Base-by-base conservation (phyloP, 2,113 vertebrate species). In the Podilymbus podiceps region DNA sequence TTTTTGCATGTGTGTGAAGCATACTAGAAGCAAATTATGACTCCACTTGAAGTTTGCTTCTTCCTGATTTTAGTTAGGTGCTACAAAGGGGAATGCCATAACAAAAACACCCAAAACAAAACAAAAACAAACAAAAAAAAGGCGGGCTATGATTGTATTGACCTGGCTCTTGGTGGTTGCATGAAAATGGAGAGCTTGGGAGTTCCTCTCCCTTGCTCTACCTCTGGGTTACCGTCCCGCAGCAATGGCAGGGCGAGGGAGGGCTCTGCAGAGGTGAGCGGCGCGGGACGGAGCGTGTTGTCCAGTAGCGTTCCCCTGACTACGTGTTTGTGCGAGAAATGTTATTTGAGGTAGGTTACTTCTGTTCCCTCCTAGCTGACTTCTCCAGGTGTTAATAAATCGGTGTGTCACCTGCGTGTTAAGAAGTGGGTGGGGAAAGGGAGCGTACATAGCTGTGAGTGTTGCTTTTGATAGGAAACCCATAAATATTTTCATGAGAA, bases 231-330 rank as follows among this genome's bases (percentile, higher is more conserved):
- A 11, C 40, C 19, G 16, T 75, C 71, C 33, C 1, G 2, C 35
- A 53, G 71, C 30, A 60, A 23, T 12, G 73, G 23, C 50, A 52
- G 59, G 35, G 15, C 2, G 11, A 62, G n/a, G n/a, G 49, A 82
- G 35, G 60, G 49, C 21, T 72, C 60, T 15, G 38, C 60, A 47
- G 9, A 47, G 80, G 49, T 62, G 69, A 50, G 18, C 17, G 10
- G 59, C 0, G 0, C 67, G 33, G 72, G 22, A 19, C 59, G 38
- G 53, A 27, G 11, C 0, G 0, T 4, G 0, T 72, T 81, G 84
- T 62, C 50, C 42, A 28, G 27, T 14, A 46, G 23, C 6, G 1
- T 40, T 46, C 22, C 22, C 25, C 60, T 11, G 28, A 38, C 15
- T 23, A 8, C 25, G 6, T 11, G 46, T 64, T 60, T 16, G 30